Conservation (phyloP, 1,140 invertebrate genomes). For the Meloidogyne chitwoodi region DNA sequence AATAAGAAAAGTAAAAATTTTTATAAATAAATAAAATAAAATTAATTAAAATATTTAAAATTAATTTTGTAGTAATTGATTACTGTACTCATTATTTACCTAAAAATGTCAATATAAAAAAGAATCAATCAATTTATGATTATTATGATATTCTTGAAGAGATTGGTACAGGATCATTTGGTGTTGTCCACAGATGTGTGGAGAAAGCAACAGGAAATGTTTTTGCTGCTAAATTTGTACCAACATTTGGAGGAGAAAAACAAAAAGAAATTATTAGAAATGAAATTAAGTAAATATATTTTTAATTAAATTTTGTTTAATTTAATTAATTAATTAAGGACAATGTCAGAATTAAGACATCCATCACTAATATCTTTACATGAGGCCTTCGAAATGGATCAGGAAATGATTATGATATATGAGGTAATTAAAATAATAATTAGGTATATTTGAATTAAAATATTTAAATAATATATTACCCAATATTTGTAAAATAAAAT, state of each 20-base stretch:
- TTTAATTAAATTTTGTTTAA: background rate
- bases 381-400: constrained; percentile 96
- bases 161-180: constrained; percentile 91
- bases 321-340: background rate
- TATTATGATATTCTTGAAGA: constrained; percentile 98
- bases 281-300: constrained; percentile 77
- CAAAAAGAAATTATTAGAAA: constrained; percentile 94
- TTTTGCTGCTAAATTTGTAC: constrained; percentile 98
- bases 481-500: no score
- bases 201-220: constrained; percentile 91
- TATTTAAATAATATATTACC: background rate
- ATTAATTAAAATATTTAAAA: no score
- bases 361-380: constrained; percentile 93
- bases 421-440: constrained; percentile 76
- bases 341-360: constrained; percentile 98
- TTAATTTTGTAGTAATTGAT: constrained; percentile 89
- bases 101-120: constrained; percentile 90
- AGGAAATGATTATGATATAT: constrained; percentile 97
- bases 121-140: constrained; percentile 82
- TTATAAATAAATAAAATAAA: no score
- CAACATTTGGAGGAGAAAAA: constrained; percentile 85
- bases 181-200: constrained; percentile 92
- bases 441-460: no score
- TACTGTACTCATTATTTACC: constrained; percentile 93
- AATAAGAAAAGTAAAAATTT: no score